Evolutionary conservation across 2,797 vertebrate genomes (phyloP), one percentile per base, ranked within the genome.

Genomic region (Enteromius treurensis): DNA sequence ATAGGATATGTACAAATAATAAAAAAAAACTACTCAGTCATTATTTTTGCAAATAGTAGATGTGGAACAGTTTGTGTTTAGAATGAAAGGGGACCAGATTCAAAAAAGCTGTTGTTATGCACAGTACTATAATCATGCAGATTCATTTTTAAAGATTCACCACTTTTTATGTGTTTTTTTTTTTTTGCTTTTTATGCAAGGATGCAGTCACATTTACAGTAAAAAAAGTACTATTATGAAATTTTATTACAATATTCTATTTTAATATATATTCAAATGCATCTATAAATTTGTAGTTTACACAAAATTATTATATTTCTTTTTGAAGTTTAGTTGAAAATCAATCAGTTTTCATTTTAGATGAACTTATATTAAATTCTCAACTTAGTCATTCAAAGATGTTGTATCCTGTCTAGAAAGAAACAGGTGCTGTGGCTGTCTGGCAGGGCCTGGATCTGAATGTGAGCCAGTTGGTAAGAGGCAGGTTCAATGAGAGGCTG

Each of bases 401-500:
- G 64, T 85, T 11, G 68, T 69, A 75, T 62, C 14, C n/a, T 77
- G 49, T 71, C 42, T 53, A 77, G 80, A 62, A 47, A 26, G 45
- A 58, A 81, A 26, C 77, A 76, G 80, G 83, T 78, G 85, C 58
- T 77, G 37, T 51, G 60, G 29, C 68, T 71, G 6, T 37, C 60
- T 29, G 23, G 62, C 49, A 67, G 29, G 65, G 77, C 47, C 42
- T 77, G 77, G 40, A 81, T 71, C 80, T 86, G 80, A 82, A 34
- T 69, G 83, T 65, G 67, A 55, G 83, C 78, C 83, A 80, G 82
- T 71, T 80, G 83, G 83, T 77, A 14, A 58, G 74, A 81, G 47
- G 23, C 77, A 19, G 80, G 29, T 80, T 81, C 71, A 77, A n/a
- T 70, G 17, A 77, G 29, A 62, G 67, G 23, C 75, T 71, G 73